These are phyloP conservation scores for Apolygus lucorum DNA, from an alignment of 1,140 invertebrate species.

Conservation along the genomic window DNA sequence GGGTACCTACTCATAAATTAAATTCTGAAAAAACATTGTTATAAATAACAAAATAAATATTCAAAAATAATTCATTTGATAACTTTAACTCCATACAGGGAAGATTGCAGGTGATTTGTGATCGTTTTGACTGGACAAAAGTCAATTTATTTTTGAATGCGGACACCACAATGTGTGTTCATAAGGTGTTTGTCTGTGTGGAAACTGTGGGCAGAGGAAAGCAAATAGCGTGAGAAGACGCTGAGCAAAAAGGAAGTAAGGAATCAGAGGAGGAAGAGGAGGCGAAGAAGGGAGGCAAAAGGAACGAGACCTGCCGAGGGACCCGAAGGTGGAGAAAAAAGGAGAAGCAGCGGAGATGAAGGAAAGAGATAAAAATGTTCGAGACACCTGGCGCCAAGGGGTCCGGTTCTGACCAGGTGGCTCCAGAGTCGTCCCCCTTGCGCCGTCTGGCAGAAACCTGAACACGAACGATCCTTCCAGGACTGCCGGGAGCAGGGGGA, in stretches of 20 bases:
- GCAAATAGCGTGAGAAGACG: not conserved
- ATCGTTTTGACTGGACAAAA: too few species aligned
- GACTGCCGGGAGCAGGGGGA: too few species aligned
- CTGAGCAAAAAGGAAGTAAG: too few species aligned
- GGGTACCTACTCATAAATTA: too few species aligned
- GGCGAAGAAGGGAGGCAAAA: not conserved
- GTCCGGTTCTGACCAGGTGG: conserved; percentile 5
- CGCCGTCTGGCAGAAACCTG: not conserved
- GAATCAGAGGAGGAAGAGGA: not conserved
- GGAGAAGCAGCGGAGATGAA: conserved; percentile 7
- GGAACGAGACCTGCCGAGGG: not conserved
- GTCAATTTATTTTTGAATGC: too few species aligned
- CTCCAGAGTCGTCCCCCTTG: not conserved
- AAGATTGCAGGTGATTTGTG: too few species aligned
- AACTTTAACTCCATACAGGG: too few species aligned
- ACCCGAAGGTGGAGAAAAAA: conserved; percentile 15
- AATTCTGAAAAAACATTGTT: too few species aligned
- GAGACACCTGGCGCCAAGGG: conserved; percentile 12
- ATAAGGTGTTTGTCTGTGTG: not conserved
- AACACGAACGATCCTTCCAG: too few species aligned
- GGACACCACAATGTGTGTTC: too few species aligned
- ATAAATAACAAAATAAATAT: too few species aligned
- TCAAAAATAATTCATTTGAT: too few species aligned
- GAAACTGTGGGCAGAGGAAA: not conserved
- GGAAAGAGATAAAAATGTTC: conserved; percentile 11